These are phyloP conservation scores for Rhopalosiphum nymphaeae DNA, from an alignment of 2,888 invertebrate genomes.

Conservation along the genomic window DNA sequence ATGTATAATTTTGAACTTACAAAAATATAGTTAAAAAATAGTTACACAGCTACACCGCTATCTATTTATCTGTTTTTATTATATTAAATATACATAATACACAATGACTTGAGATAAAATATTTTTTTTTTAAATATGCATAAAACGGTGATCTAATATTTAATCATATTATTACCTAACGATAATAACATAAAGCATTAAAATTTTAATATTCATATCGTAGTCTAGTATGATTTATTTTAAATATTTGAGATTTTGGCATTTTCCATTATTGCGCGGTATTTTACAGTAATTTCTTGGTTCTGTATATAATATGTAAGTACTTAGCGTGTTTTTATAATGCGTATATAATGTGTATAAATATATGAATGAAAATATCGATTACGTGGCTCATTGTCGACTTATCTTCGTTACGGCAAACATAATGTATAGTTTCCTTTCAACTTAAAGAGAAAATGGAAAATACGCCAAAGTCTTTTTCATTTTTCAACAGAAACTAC, in stretches of 20 bases:
- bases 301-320: not conserved
- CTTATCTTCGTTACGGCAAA: slow-evolving; percentile 36
- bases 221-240: not conserved
- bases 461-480: not conserved
- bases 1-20: not conserved
- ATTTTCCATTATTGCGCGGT: not conserved
- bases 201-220: not conserved
- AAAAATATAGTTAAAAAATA: not conserved
- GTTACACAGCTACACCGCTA: too few species aligned
- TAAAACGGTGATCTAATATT: not conserved
- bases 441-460: not conserved
- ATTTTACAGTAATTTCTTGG: not conserved
- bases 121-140: not conserved
- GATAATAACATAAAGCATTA: not conserved
- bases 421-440: slow-evolving; percentile 38
- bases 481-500: slow-evolving; percentile 5
- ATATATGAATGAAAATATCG: slow-evolving; percentile 38
- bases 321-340: not conserved
- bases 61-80: not conserved
- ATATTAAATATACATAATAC: not conserved
- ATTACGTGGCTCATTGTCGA: slow-evolving; percentile 21
- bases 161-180: not conserved
- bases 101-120: not conserved
- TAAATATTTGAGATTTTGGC: not conserved
- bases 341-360: not conserved